These are phyloP conservation scores for Tenthredo distinguenda DNA, from an alignment of 2,888 invertebrate genomes.

Conservation along the genomic window DNA sequence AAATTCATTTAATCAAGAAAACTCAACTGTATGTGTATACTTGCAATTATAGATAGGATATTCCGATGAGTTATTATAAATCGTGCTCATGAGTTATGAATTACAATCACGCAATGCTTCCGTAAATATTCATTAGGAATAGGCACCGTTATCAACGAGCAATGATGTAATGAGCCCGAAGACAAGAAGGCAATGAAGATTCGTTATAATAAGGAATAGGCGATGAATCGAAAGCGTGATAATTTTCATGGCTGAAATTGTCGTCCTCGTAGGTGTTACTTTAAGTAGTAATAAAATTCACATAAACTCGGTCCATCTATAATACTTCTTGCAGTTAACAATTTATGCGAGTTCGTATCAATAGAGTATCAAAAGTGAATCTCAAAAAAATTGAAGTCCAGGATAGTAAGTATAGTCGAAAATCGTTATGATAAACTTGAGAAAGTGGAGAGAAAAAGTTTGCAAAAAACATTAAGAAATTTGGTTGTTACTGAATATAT, in stretches of 20 bases:
- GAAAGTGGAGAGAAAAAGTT: not conserved
- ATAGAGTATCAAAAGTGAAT: not conserved
- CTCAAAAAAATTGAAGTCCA: not conserved
- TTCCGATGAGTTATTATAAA: not conserved
- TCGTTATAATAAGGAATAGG: not conserved
- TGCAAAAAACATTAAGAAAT: too few species aligned
- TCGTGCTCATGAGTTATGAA: not conserved
- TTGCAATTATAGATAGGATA: not conserved
- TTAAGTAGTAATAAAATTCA: not conserved
- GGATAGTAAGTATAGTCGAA: not conserved
- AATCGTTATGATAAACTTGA: not conserved
- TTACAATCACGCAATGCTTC: not conserved
- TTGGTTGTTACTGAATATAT: too few species aligned
- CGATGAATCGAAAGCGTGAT: not conserved
- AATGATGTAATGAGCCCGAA: not conserved
- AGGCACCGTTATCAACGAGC: conserved; percentile 5
- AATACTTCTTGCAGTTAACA: not conserved
- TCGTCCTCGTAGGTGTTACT: not conserved
- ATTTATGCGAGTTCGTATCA: not conserved
- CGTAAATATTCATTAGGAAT: conserved; percentile 23
- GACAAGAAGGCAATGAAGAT: not conserved
- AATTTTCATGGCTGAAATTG: not conserved
- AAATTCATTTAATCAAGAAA: not conserved
- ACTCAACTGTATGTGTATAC: not conserved
- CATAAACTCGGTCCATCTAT: not conserved